phyloP scores from a whole-genome alignment of 1,140 invertebrate species.

The Elysia chlorotica region DNA sequence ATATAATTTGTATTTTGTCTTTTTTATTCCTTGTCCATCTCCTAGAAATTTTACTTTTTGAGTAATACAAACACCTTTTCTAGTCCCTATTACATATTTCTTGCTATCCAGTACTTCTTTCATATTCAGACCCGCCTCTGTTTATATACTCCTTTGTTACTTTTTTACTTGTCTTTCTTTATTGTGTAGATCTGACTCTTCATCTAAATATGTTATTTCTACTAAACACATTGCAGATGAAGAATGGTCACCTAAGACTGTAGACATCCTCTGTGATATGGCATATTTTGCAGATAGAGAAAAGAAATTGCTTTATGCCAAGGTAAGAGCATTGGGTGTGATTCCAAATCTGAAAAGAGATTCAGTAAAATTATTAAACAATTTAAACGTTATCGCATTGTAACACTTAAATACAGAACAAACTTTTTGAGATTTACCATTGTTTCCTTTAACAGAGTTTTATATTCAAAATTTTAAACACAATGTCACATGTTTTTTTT shows the following conservation, averaged over 20 bases:
- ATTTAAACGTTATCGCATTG: not conserved
- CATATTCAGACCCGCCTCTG: too few relatives aligned
- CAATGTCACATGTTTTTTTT: too few relatives aligned
- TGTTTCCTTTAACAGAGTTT: not conserved
- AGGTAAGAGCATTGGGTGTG: not conserved
- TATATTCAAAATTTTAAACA: too few relatives aligned
- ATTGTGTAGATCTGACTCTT: not conserved
- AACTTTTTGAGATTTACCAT: not conserved
- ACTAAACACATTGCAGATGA: not conserved
- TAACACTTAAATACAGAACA: not conserved
- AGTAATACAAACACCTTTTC: not conserved
- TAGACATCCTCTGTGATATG: conserved; percentile 3
- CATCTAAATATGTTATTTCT: not conserved
- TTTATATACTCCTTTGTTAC: too few relatives aligned
- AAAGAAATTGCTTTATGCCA: conserved; percentile 6
- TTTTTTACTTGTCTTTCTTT: not conserved
- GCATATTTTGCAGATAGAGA: not conserved
- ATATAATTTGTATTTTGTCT: not conserved
- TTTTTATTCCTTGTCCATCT: not conserved
- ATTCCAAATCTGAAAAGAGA: not conserved
- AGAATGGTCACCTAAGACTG: not conserved
- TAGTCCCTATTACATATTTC: not conserved
- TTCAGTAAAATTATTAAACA: not conserved
- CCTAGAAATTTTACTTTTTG: not conserved
- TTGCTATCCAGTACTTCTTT: too few relatives aligned